Percentiles rank a stretch among this genome's conserved stretches.
Conservation (phyloP, 2,888 invertebrate species). For the Drosophila nr. fundita region DNA sequence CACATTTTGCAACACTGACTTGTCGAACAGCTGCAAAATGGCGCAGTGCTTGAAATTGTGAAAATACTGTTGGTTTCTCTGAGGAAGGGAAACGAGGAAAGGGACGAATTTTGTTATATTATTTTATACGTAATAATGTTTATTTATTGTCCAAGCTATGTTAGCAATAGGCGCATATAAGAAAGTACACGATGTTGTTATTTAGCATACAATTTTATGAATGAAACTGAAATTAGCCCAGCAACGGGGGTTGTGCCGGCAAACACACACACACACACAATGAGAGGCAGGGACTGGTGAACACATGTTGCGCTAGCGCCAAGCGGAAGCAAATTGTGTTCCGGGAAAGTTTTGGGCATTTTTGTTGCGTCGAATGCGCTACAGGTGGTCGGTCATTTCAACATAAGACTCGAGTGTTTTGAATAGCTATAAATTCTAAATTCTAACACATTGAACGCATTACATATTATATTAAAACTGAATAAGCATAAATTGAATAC, state of each 20-base stretch:
- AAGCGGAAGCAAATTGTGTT: conserved; percentile 53
- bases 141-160: not conserved
- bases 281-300: conserved; percentile 30
- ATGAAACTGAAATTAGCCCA: conserved; percentile 43
- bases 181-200: not conserved
- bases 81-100: not conserved
- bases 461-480: not conserved
- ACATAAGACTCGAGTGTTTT: conserved; percentile 2
- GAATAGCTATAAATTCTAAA: not conserved
- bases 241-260: conserved; percentile 46
- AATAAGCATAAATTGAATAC: not conserved
- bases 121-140: not conserved
- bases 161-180: not conserved
- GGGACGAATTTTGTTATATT: not conserved
- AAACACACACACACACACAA: conserved; percentile 25
- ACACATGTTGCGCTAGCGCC: conserved; percentile 75
- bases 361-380: conserved; percentile 32
- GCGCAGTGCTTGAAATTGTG: conserved; percentile 27
- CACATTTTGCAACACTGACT: conserved; percentile 37
- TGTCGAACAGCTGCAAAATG: conserved; percentile 19
- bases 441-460: conserved; percentile 4
- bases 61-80: not conserved
- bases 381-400: conserved; percentile 38
- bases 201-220: conserved; percentile 38
- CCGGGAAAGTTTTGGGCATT: conserved; percentile 53